Percentiles rank a stretch among this genome's conserved stretches.
phyloP scores from a whole-genome alignment of 1,140 invertebrate species.

The Oryzaephilus surinamensis region DNA sequence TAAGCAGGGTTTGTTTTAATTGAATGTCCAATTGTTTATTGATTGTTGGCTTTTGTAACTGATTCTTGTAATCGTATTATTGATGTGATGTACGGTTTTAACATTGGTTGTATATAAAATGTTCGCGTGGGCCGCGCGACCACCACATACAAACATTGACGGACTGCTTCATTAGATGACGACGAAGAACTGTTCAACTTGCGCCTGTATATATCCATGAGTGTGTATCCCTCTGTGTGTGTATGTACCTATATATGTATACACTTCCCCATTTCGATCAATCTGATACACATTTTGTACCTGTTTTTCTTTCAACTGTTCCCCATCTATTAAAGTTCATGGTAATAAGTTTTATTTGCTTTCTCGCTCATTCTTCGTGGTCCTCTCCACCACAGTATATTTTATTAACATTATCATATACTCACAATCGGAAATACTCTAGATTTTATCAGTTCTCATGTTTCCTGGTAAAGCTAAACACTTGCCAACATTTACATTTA shows the following conservation, averaged over 20 bases:
- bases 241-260: no score
- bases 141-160: no score
- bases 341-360: constrained; percentile 24
- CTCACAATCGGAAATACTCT: constrained; percentile 14
- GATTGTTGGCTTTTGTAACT: no score
- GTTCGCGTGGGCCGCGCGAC: constrained; percentile 22
- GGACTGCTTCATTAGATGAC: constrained; percentile 33
- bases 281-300: constrained; percentile 31
- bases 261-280: constrained; percentile 26
- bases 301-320: constrained; percentile 21
- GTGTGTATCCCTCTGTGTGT: no score
- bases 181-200: constrained; percentile 25
- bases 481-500: constrained; percentile 12
- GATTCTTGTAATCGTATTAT: no score
- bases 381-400: no score
- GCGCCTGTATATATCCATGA: no score
- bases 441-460: constrained; percentile 17
- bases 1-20: no score
- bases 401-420: constrained; percentile 24
- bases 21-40: no score
- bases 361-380: constrained; percentile 21
- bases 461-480: constrained; percentile 18
- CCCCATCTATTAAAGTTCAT: constrained; percentile 14
- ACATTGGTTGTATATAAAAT: no score
- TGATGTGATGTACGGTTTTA: constrained; percentile 21